These are phyloP conservation scores for Drosophila ambigua DNA, from an alignment of 1,140 invertebrate genomes.

Conservation along the genomic window DNA sequence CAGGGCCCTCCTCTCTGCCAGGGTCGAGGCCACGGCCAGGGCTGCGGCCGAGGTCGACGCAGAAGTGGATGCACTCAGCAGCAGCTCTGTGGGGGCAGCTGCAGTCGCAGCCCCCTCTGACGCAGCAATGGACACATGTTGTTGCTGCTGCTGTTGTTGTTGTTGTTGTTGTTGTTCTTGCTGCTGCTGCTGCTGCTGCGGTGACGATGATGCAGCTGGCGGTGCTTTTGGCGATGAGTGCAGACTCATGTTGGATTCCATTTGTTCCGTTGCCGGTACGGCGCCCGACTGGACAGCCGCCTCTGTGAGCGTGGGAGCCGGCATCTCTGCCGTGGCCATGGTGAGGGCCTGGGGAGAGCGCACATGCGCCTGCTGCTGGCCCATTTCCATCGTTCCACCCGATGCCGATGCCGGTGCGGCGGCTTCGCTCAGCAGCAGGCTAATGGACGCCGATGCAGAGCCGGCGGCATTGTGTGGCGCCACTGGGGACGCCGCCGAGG, in stretches of 20 bases:
- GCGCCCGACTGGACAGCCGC: constrained; percentile 36
- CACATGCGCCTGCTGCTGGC: constrained; percentile 70
- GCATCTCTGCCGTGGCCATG: constrained; percentile 54
- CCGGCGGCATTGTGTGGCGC: constrained; percentile 35
- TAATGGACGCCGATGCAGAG: constrained; percentile 15
- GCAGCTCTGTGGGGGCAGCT: constrained; percentile 22
- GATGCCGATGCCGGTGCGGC: constrained; percentile 57
- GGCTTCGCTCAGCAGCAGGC: constrained; percentile 60
- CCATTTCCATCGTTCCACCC: constrained; percentile 67
- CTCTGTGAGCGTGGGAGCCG: constrained; percentile 45
- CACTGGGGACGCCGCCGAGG: constrained; percentile 62
- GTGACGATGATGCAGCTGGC: constrained; percentile 23
- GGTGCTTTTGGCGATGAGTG: constrained; percentile 6
- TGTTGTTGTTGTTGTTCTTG: constrained; percentile 63
- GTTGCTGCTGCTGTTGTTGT: constrained; percentile 40
- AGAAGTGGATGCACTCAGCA: constrained; percentile 23
- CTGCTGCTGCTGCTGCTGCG: constrained; percentile 14
- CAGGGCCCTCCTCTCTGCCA: constrained; percentile 63
- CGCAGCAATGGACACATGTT: constrained; percentile 57
- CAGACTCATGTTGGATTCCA: constrained; percentile 48
- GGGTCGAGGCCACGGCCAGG: constrained; percentile 63
- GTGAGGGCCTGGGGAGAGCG: constrained; percentile 60
- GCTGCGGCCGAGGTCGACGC: constrained; percentile 57
- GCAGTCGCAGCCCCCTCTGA: constrained; percentile 12
- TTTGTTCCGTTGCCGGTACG: constrained; percentile 35